phyloP scores from a whole-genome alignment of 2,797 vertebrate species.

The Thalassophryne amazonica region DNA sequence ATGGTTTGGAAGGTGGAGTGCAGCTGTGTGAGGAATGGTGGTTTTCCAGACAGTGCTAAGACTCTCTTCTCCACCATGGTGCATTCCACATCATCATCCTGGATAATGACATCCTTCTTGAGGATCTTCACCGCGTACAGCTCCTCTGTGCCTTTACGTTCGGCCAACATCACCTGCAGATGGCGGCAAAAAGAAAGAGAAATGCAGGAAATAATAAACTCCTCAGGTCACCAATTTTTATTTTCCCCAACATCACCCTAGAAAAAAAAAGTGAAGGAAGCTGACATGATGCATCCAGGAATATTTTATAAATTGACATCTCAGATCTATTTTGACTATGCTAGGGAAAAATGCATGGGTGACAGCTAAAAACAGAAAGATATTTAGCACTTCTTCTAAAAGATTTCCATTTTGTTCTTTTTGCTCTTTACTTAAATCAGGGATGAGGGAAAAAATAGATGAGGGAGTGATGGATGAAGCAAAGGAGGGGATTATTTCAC shows the following conservation, averaged over 20 bases:
- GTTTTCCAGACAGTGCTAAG: slow-evolving; percentile 89
- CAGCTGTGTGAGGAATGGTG: slow-evolving; percentile 92
- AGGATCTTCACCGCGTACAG: slow-evolving; percentile 94
- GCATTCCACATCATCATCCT: slow-evolving; percentile 95
- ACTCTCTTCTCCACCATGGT: slow-evolving; percentile 98
- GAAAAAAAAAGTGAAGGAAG: too few species aligned
- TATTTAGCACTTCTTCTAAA: neutral
- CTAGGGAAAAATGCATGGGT: neutral
- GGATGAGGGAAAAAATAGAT: slow-evolving; percentile 2
- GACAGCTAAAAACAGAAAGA: neutral
- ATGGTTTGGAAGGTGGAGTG: slow-evolving; percentile 97
- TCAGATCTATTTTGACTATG: neutral
- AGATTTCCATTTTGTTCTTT: slow-evolving; percentile 2
- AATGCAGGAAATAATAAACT: neutral
- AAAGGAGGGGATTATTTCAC: slow-evolving; percentile 15
- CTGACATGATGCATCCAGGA: too few species aligned
- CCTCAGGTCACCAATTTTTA: neutral
- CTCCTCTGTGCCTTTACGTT: slow-evolving; percentile 91
- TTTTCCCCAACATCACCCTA: too few species aligned
- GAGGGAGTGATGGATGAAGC: neutral
- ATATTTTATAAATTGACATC: too few species aligned
- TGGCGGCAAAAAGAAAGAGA: neutral
- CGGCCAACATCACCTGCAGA: slow-evolving; percentile 92
- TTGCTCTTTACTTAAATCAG: slow-evolving; percentile 16
- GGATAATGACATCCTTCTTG: slow-evolving; percentile 97